Evolutionary conservation across 2,888 invertebrate species (phyloP), one percentile per base, ranked within the genome.

Genomic region (Thecocarcelia acutangulata): DNA sequence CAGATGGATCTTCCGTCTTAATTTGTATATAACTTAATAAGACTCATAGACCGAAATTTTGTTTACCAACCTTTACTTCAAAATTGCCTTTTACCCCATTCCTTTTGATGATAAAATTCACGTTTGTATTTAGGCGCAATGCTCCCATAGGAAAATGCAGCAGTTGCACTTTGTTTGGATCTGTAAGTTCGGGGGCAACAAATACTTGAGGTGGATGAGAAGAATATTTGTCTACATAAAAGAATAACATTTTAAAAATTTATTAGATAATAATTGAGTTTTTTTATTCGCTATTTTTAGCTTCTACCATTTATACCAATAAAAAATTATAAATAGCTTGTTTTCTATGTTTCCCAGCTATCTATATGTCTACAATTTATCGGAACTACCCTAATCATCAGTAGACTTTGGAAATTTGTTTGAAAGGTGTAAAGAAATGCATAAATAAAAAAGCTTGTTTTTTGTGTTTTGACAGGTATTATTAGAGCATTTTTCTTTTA

Each of bases 21-120:
- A 56, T 28, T 63, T 12, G 58, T 64, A 28, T 37, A 13, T 61
- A 4, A 28, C 13, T 33, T 24, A 13, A 40, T 2, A 19, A 13
- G 5, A n/a, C 52, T 59, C 21, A 12, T 64, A 1, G 9, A 42
- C 4, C 6, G 40, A 11, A 17, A 54, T 12, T 56, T 70, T 17
- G n/a, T 3, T 48, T 24, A 48, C 54, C 50, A 72, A 88, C 88
- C 83, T 89, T 89, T 17, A 89, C 89, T 85, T 90, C 90, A 68
- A 90, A 90, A 69, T 90, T 90, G 5, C 90, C 90, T 81, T 89
- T 88, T 11, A 89, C 88, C 1, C 90, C 90, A 83, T 90, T 90
- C 1, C 89, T 87, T 63, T 88, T 90, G 24, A 90, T 86, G 17
- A 88, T 84, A 40, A 90, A 90, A 40, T 85, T 86, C 1, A 88